Conservation (phyloP, 2,797 vertebrate genomes). For the Propithecus deckenii region DNA sequence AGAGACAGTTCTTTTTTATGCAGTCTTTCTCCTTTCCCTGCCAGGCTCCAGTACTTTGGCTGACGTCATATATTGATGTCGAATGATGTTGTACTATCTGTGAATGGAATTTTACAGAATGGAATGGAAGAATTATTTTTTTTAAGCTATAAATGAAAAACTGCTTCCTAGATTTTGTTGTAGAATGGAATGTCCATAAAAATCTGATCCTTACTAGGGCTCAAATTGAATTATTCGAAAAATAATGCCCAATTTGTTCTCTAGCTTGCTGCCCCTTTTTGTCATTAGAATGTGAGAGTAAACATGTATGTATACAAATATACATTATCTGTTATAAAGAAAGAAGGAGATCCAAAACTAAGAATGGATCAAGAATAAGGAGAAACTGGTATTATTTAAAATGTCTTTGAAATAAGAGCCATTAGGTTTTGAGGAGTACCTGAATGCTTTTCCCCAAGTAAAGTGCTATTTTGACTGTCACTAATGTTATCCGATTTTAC, state of each 20-base stretch:
- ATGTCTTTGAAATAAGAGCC: constrained; percentile 14
- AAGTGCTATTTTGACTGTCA: background rate
- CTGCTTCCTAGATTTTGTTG: background rate
- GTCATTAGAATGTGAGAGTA: background rate
- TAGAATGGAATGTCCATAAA: background rate
- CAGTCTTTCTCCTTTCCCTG: constrained; percentile 8
- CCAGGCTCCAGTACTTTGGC: background rate
- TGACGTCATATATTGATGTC: background rate
- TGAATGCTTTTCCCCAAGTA: background rate
- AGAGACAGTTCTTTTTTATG: constrained; percentile 9
- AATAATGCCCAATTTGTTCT: background rate
- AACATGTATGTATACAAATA: background rate
- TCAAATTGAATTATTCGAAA: constrained; percentile 18
- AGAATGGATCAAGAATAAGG: background rate
- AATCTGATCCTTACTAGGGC: background rate
- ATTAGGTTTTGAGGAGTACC: background rate
- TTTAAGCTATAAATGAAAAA: background rate
- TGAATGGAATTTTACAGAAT: constrained; percentile 27
- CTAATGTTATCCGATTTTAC: background rate
- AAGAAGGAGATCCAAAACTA: background rate
- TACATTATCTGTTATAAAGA: background rate
- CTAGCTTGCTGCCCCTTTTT: background rate
- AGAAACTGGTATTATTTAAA: background rate
- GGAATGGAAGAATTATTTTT: background rate
- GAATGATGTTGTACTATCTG: background rate